These are phyloP conservation scores for Bos javanicus DNA, from an alignment of 2,113 vertebrate genomes.

Conservation along the genomic window DNA sequence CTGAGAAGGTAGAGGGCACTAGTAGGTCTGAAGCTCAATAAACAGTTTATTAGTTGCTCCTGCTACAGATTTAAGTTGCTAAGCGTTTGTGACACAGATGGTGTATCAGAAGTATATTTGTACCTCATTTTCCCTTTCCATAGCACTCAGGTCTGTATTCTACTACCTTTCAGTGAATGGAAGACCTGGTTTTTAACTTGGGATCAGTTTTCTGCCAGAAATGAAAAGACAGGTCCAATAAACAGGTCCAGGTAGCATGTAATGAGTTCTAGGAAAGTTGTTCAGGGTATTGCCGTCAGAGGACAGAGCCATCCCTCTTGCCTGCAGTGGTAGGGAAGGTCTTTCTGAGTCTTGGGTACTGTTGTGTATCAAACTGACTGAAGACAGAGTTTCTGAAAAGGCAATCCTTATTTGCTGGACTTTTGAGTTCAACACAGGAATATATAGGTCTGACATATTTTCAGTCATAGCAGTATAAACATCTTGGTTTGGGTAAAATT, in stretches of 20 bases:
- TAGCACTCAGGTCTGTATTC: neutral
- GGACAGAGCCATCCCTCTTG: neutral
- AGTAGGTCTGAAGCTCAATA: neutral
- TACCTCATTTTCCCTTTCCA: neutral
- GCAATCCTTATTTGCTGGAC: neutral
- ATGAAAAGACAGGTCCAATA: neutral
- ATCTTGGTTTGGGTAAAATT: neutral
- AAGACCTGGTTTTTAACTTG: constrained; percentile 27
- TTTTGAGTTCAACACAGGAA: neutral
- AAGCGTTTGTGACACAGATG: neutral
- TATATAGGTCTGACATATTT: neutral
- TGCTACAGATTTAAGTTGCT: neutral
- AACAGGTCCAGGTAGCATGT: neutral
- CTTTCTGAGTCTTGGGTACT: neutral
- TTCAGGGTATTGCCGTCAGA: neutral
- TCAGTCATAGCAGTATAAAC: neutral
- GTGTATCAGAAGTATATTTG: neutral
- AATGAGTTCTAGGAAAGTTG: neutral
- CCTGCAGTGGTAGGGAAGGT: neutral
- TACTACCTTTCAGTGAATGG: neutral
- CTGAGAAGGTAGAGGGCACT: neutral
- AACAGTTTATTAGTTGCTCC: neutral
- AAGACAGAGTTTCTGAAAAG: constrained; percentile 22
- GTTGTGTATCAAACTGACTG: neutral
- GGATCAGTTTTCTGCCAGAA: neutral